phyloP scores from a whole-genome alignment of 2,888 invertebrate species.

The Cataglyphis altisquamis region DNA sequence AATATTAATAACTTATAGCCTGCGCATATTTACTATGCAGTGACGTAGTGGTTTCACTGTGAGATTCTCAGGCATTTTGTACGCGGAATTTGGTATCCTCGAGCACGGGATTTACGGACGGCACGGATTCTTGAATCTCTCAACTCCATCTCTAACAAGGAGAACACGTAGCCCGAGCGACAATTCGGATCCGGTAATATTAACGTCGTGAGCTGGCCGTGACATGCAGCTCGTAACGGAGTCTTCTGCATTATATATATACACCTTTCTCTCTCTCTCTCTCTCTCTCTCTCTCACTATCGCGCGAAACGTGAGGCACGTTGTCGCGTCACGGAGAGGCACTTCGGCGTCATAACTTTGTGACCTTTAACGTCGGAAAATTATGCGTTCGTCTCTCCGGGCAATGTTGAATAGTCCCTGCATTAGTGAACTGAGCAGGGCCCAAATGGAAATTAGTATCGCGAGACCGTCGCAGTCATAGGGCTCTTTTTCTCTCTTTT shows the following conservation, averaged over 20 bases:
- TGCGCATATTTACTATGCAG: background rate
- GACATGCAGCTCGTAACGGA: conserved; percentile 26
- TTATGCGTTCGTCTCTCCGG: conserved; percentile 28
- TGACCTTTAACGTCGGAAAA: conserved; percentile 64
- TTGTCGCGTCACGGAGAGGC: conserved; percentile 50
- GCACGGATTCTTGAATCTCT: conserved; percentile 16
- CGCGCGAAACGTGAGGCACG: conserved; percentile 45
- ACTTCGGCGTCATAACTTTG: conserved; percentile 50
- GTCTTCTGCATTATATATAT: conserved; percentile 28
- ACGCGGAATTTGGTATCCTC: conserved; percentile 2
- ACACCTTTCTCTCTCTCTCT: background rate
- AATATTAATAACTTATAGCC: conserved; percentile 15
- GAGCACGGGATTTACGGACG: background rate
- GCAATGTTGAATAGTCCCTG: conserved; percentile 42
- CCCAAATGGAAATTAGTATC: conserved; percentile 70
- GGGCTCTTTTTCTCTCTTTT: conserved; percentile 27
- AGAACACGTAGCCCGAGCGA: conserved; percentile 16
- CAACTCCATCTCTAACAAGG: conserved; percentile 10
- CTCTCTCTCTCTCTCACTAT: background rate
- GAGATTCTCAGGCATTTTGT: conserved; percentile 1
- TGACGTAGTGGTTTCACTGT: background rate
- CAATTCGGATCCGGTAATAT: conserved; percentile 53
- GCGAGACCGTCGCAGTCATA: conserved; percentile 40
- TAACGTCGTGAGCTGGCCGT: conserved; percentile 40
- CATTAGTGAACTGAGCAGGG: conserved; percentile 52